phyloP scores from a whole-genome alignment of 1,140 invertebrate genomes.

The Orussus abietinus region DNA sequence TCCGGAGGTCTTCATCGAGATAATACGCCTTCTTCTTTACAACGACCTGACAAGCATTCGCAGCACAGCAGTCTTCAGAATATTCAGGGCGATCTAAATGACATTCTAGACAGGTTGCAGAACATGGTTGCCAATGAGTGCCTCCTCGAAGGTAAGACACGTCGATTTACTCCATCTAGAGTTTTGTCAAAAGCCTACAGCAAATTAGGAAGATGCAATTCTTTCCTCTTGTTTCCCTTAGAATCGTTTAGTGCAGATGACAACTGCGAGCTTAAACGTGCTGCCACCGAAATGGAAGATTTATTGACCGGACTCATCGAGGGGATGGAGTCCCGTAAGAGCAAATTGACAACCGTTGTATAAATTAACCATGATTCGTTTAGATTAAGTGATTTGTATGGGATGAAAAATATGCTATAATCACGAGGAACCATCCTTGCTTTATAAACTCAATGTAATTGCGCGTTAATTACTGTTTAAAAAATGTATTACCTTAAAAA shows the following conservation, averaged over 20 bases:
- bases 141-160: slow-evolving; percentile 41
- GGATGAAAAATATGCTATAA: background rate
- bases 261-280: slow-evolving; percentile 45
- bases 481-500: too few species aligned
- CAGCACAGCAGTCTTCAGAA: slow-evolving; percentile 51
- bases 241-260: slow-evolving; percentile 42
- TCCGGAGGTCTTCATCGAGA: slow-evolving; percentile 39
- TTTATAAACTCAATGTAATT: too few species aligned
- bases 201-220: too few species aligned
- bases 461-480: too few species aligned
- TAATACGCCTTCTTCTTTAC: slow-evolving; percentile 44
- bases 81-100: slow-evolving; percentile 54
- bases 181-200: too few species aligned
- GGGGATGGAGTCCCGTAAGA: slow-evolving; percentile 48
- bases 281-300: slow-evolving; percentile 47
- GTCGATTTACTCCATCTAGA: too few species aligned
- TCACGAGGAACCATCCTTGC: too few species aligned
- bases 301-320: slow-evolving; percentile 44
- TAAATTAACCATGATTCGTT: slow-evolving; percentile 14
- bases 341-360: slow-evolving; percentile 44
- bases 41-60: slow-evolving; percentile 45
- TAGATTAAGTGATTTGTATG: background rate
- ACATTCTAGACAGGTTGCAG: slow-evolving; percentile 53
- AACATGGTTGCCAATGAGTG: slow-evolving; percentile 54
- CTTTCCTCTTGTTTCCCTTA: slow-evolving; percentile 20